Evolutionary conservation across 2,113 vertebrate genomes (phyloP), one percentile per base, ranked within the genome.

Genomic region (Petrocephalus microphthalmus): DNA sequence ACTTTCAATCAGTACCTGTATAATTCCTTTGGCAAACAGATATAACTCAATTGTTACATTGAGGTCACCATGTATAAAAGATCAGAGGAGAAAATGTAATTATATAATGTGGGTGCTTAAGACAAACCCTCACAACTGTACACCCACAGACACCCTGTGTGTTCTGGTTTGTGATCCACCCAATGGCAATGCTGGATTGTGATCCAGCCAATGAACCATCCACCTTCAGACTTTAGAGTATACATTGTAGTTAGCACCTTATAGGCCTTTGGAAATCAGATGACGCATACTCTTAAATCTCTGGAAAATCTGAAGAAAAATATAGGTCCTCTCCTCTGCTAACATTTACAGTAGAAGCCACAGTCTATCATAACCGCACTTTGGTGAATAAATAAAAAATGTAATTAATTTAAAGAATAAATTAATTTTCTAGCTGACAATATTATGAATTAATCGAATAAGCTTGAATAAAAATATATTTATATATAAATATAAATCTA

Each of bases 1-100:
- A 94, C 93, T 94, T 94, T 95, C 87, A 92, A 91, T 93, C 93
- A 94, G 94, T 94, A 92, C 91, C 84, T 95, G 93, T 94, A 94
- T 91, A 90, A 94, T 94, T 94, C 92, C 90, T 92, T 93, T 91
- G 94, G 93, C 90, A 92, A 93, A 93, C 87, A 91, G 93, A 92
- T 94, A 52, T 53, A 67, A 52, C 37, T 93, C 91, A 92, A 93
- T 93, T 94, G 93, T 94, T 93, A 91, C 92, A 93, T 93, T 92
- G 92, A 93, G 86, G 90, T 94, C 92, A 92, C 92, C 91, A 89
- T 94, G 92, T 91, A 89, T 90, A 81, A 88, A 54, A 37, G n/a
- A 20, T 85, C 52, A 54, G 47, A n/a, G 84, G 51, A 29, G 83
- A 49, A 49, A 85, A 25, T 4, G 51, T 47, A 2, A 52, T 6